Percentiles rank a stretch among this genome's conserved stretches.
Evolutionary conservation across 2,797 vertebrate species (phyloP).

Genomic region (Myotis findleyi): DNA sequence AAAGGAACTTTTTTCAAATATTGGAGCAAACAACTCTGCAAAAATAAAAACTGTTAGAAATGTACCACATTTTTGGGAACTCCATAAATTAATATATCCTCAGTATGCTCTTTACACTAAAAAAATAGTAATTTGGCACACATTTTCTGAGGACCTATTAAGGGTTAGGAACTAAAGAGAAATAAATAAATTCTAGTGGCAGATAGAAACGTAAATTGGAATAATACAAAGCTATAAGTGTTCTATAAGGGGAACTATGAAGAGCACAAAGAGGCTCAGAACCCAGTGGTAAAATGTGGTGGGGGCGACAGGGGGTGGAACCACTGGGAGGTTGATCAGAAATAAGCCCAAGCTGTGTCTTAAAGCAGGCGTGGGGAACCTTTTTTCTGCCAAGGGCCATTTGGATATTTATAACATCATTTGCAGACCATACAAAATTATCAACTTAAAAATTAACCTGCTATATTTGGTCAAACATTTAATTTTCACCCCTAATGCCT

Average conservation of each 20-base stretch:
- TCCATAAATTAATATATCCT: background rate
- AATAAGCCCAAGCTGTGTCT: background rate
- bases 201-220: background rate
- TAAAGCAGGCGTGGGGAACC: too few relatives aligned
- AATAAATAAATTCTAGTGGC: background rate
- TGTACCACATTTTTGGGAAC: background rate
- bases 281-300: background rate
- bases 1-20: slow-evolving; percentile 27
- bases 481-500: too few relatives aligned
- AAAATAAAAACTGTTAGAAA: slow-evolving; percentile 58
- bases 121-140: background rate
- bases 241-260: background rate
- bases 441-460: too few relatives aligned
- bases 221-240: background rate
- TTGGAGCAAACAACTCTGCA: slow-evolving; percentile 29
- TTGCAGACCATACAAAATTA: too few relatives aligned
- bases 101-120: background rate
- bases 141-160: slow-evolving; percentile 29
- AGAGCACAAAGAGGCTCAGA: background rate
- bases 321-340: background rate
- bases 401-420: too few relatives aligned
- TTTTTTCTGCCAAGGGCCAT: too few relatives aligned
- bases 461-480: too few relatives aligned
- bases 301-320: background rate
- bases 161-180: background rate